These are phyloP conservation scores for Anoura caudifer DNA, from an alignment of 2,113 vertebrate genomes.

Conservation along the genomic window DNA sequence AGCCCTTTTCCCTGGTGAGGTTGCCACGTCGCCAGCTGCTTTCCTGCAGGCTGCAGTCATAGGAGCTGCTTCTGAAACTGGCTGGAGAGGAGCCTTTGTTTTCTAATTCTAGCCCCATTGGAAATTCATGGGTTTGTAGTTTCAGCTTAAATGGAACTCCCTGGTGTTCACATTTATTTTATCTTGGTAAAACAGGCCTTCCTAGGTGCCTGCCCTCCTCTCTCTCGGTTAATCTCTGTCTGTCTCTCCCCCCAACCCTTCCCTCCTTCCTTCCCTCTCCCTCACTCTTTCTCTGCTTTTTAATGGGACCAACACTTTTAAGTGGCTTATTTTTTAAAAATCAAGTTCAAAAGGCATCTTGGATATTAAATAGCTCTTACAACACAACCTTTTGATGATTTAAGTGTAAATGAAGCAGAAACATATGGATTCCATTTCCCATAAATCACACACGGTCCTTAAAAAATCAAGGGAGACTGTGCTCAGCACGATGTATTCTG, in stretches of 20 bases:
- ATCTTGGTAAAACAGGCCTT: slow-evolving; percentile 1
- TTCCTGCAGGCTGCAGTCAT: not conserved
- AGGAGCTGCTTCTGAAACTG: not conserved
- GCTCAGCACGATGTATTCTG: not conserved
- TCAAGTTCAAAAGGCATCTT: slow-evolving; percentile 3
- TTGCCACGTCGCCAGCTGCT: not conserved
- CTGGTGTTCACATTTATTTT: slow-evolving; percentile 14
- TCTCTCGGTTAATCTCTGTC: not conserved
- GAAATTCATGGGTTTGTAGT: not conserved
- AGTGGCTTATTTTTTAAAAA: not conserved
- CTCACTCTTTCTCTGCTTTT: not conserved
- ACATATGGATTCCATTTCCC: slow-evolving; percentile 71
- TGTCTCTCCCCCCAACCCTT: not conserved
- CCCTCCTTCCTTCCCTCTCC: not conserved
- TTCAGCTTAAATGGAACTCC: slow-evolving; percentile 15
- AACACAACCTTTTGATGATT: slow-evolving; percentile 59
- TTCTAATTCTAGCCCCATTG: not conserved
- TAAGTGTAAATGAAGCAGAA: slow-evolving; percentile 65
- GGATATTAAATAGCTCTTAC: slow-evolving; percentile 57
- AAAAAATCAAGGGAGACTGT: slow-evolving; percentile 18
- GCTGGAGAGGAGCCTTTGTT: not conserved
- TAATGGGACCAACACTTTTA: not conserved
- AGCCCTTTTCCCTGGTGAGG: not conserved
- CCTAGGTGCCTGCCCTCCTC: not conserved
- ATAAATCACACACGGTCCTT: slow-evolving; percentile 47